A percentile compares a stretch with the other conserved stretches of the same genome.
Conservation (phyloP, 1,140 invertebrate genomes). For the Procambarus clarkii region DNA sequence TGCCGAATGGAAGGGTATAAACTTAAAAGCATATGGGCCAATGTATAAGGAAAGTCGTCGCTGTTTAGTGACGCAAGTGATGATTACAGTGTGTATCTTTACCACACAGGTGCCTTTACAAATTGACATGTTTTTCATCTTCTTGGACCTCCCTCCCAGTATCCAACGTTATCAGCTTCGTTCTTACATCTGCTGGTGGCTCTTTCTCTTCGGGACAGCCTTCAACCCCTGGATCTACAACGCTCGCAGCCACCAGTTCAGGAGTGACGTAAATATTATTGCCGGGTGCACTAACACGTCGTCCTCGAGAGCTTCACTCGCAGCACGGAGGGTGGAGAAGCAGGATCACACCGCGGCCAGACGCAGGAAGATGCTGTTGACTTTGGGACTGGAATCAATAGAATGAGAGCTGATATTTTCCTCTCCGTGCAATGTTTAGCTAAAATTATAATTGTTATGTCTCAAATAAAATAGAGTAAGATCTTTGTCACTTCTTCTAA, state of each 20-base stretch:
- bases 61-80: background rate
- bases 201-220: constrained; percentile 1
- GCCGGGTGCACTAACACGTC: too few relatives aligned
- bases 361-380: too few relatives aligned
- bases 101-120: background rate
- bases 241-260: constrained; percentile 29
- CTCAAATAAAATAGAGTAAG: too few relatives aligned
- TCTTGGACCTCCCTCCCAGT: background rate
- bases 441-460: background rate
- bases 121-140: background rate
- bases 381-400: too few relatives aligned
- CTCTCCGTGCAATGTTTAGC: background rate
- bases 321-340: too few relatives aligned
- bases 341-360: too few relatives aligned
- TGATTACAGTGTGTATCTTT: constrained; percentile 11
- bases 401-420: too few relatives aligned
- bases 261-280: background rate
- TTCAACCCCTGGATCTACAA: constrained; percentile 58
- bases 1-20: constrained; percentile 16
- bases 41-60: constrained; percentile 1
- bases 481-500: too few relatives aligned
- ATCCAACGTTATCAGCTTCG: background rate
- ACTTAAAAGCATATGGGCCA: background rate
- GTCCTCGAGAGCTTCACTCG: too few relatives aligned
- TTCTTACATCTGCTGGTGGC: constrained; percentile 29